Conservation (phyloP, 1,140 invertebrate genomes). For the Calycopis cecrops region DNA sequence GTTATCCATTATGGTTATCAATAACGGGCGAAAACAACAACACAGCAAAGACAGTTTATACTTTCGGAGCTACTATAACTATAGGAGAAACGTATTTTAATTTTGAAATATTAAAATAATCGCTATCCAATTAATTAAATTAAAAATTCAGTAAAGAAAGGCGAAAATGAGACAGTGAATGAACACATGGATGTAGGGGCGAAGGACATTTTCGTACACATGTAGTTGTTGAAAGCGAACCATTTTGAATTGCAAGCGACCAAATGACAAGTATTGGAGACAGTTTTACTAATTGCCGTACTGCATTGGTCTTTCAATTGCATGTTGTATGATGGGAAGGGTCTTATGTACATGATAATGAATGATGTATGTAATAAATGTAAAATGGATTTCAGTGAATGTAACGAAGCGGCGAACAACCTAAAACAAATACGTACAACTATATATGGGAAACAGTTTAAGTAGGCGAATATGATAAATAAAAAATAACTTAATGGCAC, state of each 20-base stretch:
- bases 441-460: constrained; percentile 10
- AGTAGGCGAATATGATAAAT: constrained; percentile 5
- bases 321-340: constrained; percentile 39
- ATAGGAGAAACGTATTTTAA: neutral
- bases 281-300: constrained; percentile 31
- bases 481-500: neutral
- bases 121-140: constrained; percentile 34
- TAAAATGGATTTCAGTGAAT: constrained; percentile 49
- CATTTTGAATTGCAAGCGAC: constrained; percentile 40
- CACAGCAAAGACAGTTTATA: constrained; percentile 2
- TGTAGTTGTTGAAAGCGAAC: constrained; percentile 56
- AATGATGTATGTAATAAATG: constrained; percentile 43
- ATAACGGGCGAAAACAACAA: constrained; percentile 22
- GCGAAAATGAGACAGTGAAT: constrained; percentile 52
- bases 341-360: constrained; percentile 39
- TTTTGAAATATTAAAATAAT: constrained; percentile 8
- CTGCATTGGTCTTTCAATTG: constrained; percentile 36
- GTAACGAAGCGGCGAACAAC: constrained; percentile 60
- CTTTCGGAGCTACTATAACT: constrained; percentile 17
- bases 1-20: too few species aligned
- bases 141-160: constrained; percentile 60
- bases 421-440: constrained; percentile 58
- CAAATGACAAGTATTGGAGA: constrained; percentile 33
- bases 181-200: constrained; percentile 60
- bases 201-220: constrained; percentile 65